Evolutionary conservation across 2,113 vertebrate genomes (phyloP).

Genomic region (Nycticebus coucang): DNA sequence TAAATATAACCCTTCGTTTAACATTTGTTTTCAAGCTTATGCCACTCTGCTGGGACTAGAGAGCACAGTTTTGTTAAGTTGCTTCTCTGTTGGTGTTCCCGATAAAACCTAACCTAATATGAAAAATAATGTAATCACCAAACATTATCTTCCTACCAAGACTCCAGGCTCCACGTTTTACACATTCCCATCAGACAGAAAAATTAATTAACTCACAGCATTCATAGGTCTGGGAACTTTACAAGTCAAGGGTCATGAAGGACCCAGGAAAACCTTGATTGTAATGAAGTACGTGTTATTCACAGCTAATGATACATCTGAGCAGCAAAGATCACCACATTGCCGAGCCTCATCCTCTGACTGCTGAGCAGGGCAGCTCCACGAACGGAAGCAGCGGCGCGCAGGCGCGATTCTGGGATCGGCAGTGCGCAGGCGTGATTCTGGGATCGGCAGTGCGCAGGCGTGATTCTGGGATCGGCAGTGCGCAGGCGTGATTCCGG

Average conservation of each 20-base stretch:
- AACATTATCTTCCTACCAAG: background rate
- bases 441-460: background rate
- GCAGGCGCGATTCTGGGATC: background rate
- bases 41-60: background rate
- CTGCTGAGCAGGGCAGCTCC: slow-evolving; percentile 19
- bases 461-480: background rate
- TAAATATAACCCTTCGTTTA: slow-evolving; percentile 28
- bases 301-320: slow-evolving; percentile 72
- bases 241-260: slow-evolving; percentile 60
- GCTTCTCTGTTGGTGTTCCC: background rate
- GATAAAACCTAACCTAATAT: slow-evolving; percentile 16
- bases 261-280: slow-evolving; percentile 67
- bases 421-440: background rate
- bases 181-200: slow-evolving; percentile 42
- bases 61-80: background rate
- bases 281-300: slow-evolving; percentile 55
- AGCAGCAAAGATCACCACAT: slow-evolving; percentile 51
- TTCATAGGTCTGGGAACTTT: slow-evolving; percentile 62
- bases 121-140: slow-evolving; percentile 34
- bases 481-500: background rate
- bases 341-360: slow-evolving; percentile 33
- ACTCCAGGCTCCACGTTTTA: slow-evolving; percentile 22
- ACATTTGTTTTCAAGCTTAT: background rate
- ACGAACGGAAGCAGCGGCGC: slow-evolving; percentile 9
- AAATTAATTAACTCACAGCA: slow-evolving; percentile 68